Evolutionary conservation across 2,113 vertebrate species (phyloP).

Genomic region (Myrmecophaga tridactyla): DNA sequence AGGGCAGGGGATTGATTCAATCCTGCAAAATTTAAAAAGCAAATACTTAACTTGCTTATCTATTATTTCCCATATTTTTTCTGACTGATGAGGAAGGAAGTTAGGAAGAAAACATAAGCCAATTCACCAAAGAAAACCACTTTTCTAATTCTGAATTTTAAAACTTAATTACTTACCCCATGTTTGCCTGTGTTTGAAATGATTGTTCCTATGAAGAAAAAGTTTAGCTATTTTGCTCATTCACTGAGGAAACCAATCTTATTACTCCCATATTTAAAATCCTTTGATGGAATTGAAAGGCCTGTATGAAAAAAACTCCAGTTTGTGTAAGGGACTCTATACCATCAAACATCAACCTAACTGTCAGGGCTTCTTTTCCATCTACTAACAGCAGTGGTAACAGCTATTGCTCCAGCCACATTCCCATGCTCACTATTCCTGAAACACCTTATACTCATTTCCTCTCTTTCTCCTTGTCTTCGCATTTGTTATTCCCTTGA

Average conservation of each 20-base stretch:
- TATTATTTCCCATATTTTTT: not conserved
- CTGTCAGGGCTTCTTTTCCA: not conserved
- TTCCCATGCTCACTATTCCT: not conserved
- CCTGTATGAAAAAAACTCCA: not conserved
- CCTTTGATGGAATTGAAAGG: not conserved
- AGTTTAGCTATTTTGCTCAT: not conserved
- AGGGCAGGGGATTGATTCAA: slow-evolving; percentile 24
- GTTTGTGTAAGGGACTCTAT: not conserved
- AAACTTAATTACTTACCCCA: not conserved
- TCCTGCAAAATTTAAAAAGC: slow-evolving; percentile 15
- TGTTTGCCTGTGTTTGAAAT: not conserved
- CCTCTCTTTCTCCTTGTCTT: not conserved
- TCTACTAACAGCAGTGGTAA: too few species aligned
- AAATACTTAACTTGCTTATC: slow-evolving; percentile 31
- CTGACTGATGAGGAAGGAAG: not conserved
- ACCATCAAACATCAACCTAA: not conserved
- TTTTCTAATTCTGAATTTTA: slow-evolving; percentile 41
- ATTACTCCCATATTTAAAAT: not conserved
- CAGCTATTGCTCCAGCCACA: too few species aligned
- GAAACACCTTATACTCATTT: not conserved
- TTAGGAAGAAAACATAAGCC: slow-evolving; percentile 23
- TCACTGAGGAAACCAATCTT: not conserved
- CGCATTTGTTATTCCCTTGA: not conserved
- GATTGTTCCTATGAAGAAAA: not conserved
- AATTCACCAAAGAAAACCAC: slow-evolving; percentile 30